phyloP scores from a whole-genome alignment of 2,113 vertebrate species.

The Montifringilla adamsi region DNA sequence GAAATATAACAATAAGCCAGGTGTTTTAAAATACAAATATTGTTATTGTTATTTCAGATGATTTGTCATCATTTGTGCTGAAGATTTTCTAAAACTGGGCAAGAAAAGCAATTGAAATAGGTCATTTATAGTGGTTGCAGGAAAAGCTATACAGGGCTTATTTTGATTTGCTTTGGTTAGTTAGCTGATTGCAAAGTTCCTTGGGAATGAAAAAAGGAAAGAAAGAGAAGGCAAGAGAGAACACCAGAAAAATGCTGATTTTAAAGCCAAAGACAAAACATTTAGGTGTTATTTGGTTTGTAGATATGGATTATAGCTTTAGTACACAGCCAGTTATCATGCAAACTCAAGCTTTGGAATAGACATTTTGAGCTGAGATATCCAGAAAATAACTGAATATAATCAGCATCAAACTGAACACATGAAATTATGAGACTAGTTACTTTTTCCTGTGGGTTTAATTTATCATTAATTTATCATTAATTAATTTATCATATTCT shows the following conservation, averaged over 20 bases:
- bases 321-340: fast-evolving
- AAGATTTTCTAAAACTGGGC: not conserved
- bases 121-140: not conserved
- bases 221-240: not conserved
- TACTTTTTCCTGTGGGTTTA: not conserved
- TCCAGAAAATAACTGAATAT: not conserved
- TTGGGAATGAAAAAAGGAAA: not conserved
- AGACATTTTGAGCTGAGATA: not conserved
- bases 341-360: not conserved
- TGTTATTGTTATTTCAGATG: not conserved
- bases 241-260: not conserved
- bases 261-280: not conserved
- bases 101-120: not conserved
- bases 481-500: not conserved
- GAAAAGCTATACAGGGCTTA: not conserved
- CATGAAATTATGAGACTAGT: not conserved
- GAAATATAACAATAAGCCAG: not conserved
- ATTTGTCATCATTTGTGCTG: not conserved
- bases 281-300: not conserved
- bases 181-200: not conserved
- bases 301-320: not conserved
- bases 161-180: not conserved
- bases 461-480: not conserved
- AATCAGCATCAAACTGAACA: not conserved
- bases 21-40: not conserved